phyloP scores from a whole-genome alignment of 2,113 vertebrate genomes.

The Lagopus leucura region DNA sequence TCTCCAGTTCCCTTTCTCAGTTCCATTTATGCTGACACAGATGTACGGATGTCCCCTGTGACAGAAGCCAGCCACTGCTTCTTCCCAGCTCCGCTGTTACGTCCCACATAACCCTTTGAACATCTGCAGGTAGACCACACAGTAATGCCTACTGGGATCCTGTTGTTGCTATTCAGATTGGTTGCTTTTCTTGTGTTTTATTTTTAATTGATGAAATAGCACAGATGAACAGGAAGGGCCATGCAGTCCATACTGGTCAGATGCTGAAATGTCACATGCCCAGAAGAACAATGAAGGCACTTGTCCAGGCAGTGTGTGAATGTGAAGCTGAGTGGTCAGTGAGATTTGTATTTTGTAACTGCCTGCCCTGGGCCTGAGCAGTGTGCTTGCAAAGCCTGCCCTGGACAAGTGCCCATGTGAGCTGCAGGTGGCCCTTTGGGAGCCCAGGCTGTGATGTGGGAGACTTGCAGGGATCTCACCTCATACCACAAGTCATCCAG shows the following conservation, averaged over 20 bases:
- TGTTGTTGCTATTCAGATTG: too few relatives aligned
- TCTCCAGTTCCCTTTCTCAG: too few relatives aligned
- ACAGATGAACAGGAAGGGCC: too few relatives aligned
- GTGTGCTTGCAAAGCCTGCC: fast-evolving
- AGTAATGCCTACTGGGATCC: too few relatives aligned
- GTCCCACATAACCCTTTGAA: neutral
- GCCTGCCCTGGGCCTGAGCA: fast-evolving
- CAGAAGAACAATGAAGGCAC: neutral
- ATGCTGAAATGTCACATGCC: fast-evolving
- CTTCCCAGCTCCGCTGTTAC: fast-evolving
- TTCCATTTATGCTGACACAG: fast-evolving
- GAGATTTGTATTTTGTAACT: neutral
- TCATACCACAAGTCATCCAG: fast-evolving
- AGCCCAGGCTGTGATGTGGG: neutral
- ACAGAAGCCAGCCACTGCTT: too few relatives aligned
- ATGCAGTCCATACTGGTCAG: fast-evolving
- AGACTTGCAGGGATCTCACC: neutral
- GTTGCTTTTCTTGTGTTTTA: too few relatives aligned
- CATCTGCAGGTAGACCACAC: fast-evolving
- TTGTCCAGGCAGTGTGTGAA: fast-evolving
- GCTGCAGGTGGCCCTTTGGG: fast-evolving
- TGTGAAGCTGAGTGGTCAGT: fast-evolving
- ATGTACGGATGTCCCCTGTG: neutral
- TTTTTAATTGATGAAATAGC: neutral
- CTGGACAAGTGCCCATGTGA: fast-evolving